Evolutionary conservation across 2,113 vertebrate genomes (phyloP), one percentile per base, ranked within the genome.

Genomic region (Procapra przewalskii): DNA sequence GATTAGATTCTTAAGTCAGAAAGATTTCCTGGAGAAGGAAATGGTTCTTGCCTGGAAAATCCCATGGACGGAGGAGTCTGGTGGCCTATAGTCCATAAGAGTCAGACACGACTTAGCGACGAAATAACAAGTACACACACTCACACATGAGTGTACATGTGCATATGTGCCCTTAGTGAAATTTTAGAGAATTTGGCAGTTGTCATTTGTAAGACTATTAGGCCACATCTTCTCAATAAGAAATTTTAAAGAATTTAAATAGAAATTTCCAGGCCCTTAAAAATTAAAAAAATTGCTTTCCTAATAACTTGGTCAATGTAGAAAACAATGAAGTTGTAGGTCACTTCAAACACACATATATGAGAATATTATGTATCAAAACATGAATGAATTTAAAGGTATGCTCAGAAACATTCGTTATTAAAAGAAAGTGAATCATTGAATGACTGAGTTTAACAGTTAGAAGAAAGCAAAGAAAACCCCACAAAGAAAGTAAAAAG

Each of bases 381-480:
- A 71, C 89, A 52, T 96, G 27, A 29, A 3, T 62, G 1, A 55
- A 43, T 75, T 40, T 60, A 88, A 84, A 77, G 23, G 79, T 89
- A 90, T 8, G 19, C 25, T 94, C 67, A 75, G 23, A 89, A 82
- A 21, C 3, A 40, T 64, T 83, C 86, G 33, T 71, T 88, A 86
- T 62, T 84, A 85, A 89, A 93, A 89, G 43, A 40, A 4, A 87
- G 14, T 62, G 92, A 86, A 33, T 60, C 45, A 93, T 29, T 95
- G 33, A 90, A 95, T 62, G 9, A 45, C 6, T 90, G 60, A 94
- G 54, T 6, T 93, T 27, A 92, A 83, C 36, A 80, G 10, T 91
- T 91, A 92, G 16, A 85, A 93, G 40, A 94, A 90, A 81, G 50
- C 31, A 94, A 92, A 94, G 17, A 91, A 96, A 94, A 29, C 19